Evolutionary conservation across 2,797 vertebrate species (phyloP), one percentile per base, ranked within the genome.

Genomic region (Molossus molossus): DNA sequence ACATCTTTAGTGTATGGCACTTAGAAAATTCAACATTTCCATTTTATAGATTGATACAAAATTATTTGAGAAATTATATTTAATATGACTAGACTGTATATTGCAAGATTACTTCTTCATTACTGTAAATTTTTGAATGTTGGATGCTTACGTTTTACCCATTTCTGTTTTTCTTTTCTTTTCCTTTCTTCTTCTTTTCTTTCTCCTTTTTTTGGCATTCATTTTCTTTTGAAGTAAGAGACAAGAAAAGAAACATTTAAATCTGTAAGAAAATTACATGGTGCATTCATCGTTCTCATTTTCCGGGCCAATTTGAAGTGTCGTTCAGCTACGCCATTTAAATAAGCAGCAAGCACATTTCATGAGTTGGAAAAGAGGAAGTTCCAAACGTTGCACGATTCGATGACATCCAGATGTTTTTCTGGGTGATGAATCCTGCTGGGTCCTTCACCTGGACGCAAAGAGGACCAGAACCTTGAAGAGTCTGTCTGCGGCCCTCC

Each of bases 231-330:
- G 81, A 96, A 87, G 75, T 86, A 67, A 90, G 20, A 91, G 37
- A 82, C 91, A 60, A 96, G 50, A 87, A 93, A 87, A 94, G 79
- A 85, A 94, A 75, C 82, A 89, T 85, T 95, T 96, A 95, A 90
- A 70, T 91, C 37, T 96, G 95, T 69, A 90, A 96, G 96, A 90
- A 97, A 96, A 97, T 97, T 94, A 82, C 37, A 91, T 25, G 57
- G 27, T 87, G 58, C 87, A 80, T 80, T 90, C 83, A 53, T 37
- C n/a, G 21, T 75, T 96, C 80, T 96, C 82, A 87, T 70, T 91
- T 80, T 87, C 76, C 60, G 73, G 83, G 33, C 53, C 96, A 96
- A 83, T 83, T 70, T 96, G 76, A 93, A 93, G 62, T 91, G 18
- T 50, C n/a, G 67, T 95, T 93, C 75, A 76, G 64, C 79, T 93